Evolutionary conservation across 2,888 invertebrate species (phyloP), one percentile per base, ranked within the genome.

Genomic region (Ornithoptera alexandrae): DNA sequence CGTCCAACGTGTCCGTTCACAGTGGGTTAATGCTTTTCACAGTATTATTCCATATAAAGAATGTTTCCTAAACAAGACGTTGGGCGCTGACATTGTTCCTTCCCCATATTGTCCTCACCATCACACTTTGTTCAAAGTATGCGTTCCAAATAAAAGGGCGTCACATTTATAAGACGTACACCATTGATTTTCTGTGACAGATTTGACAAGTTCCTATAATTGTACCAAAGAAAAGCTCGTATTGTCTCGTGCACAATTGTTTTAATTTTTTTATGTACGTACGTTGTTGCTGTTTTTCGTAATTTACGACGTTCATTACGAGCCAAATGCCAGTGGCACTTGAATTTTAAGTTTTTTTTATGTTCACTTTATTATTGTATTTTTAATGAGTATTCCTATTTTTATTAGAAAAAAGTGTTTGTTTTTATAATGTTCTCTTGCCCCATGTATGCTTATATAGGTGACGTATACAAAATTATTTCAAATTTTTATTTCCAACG

Each of bases 61-160:
- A 72, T 90, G 86, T 90, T 88, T 87, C 78, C 78, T 85, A 87
- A 90, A 90, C 88, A 90, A 90, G 87, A 88, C 81, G 81, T 87
- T 83, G 85, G 88, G 81, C 78, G 83, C 77, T 76, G 62, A 76
- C 77, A 84, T 85, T 86, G 83, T 84, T 71, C 73, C 53, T 18
- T 46, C 8, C 39, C n/a, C 75, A 73, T 73, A 81, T 82, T 83
- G 81, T 79, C 70, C 73, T 59, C 71, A 65, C 72, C 70, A 59
- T 72, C 66, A 67, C 66, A 67, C 72, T 80, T 80, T 74, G 72
- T 78, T 79, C 53, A 70, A 71, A 72, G 71, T 70, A 69, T 69
- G 57, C 74, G 8, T 70, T 73, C 71, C 67, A 68, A 60, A 83
- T 80, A 83, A 83, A 77, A 75, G 74, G 73, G 53, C 79, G 80